A percentile compares a stretch with the other conserved stretches of the same genome.
phyloP scores from a whole-genome alignment of 2,888 invertebrate genomes.

The Pecten maximus region DNA sequence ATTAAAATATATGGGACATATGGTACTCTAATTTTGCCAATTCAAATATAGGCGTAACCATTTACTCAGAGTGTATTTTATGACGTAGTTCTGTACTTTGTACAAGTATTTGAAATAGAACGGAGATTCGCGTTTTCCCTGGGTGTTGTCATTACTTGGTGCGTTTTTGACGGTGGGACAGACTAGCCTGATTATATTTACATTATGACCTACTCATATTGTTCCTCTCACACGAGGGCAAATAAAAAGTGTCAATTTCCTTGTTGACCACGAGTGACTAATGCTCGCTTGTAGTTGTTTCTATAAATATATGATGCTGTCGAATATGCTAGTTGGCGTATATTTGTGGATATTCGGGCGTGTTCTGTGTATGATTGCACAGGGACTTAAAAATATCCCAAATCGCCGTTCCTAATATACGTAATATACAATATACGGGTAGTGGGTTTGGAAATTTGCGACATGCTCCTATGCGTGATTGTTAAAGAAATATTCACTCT shows the following conservation, averaged over 20 bases:
- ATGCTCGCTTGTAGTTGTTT: neutral
- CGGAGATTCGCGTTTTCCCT: neutral
- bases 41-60: too few relatives aligned
- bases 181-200: neutral
- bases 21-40: too few relatives aligned
- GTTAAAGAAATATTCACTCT: too few relatives aligned
- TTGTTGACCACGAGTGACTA: neutral
- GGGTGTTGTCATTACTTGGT: neutral
- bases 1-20: too few relatives aligned
- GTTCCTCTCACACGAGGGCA: neutral
- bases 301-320: neutral
- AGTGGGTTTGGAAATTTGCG: too few relatives aligned
- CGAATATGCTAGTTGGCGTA: neutral
- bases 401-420: too few relatives aligned
- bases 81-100: neutral
- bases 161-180: neutral
- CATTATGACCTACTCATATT: neutral
- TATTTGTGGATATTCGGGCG: too few relatives aligned
- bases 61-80: too few relatives aligned
- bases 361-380: too few relatives aligned
- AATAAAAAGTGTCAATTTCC: neutral
- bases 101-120: neutral
- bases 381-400: too few relatives aligned
- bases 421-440: too few relatives aligned
- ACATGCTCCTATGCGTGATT: too few relatives aligned